Evolutionary conservation across 2,113 vertebrate species (phyloP).

Genomic region (Sinocyclocheilus anshuiensis): DNA sequence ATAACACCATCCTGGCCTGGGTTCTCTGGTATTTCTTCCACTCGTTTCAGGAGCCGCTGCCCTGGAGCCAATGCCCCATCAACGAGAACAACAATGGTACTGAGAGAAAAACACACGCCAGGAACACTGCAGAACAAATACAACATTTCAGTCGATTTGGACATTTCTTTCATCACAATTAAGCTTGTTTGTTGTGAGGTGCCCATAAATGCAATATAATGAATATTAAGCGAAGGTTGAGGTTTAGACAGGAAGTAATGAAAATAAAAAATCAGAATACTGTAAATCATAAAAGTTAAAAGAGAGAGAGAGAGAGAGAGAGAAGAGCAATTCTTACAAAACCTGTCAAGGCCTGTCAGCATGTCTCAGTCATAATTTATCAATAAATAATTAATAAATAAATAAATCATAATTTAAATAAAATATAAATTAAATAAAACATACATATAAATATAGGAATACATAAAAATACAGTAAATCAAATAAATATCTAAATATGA

Average conservation of each 20-base stretch:
- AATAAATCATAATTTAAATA: not conserved
- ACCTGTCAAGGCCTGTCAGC: not conserved
- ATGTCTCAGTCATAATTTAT: too few relatives aligned
- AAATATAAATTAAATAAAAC: not conserved
- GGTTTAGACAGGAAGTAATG: not conserved
- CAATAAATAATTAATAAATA: not conserved
- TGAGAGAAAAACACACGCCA: not conserved
- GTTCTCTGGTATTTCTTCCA: constrained; percentile 91
- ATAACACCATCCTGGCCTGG: constrained; percentile 86
- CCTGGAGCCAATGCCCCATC: constrained; percentile 82
- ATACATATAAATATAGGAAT: too few relatives aligned
- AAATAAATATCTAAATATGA: not conserved
- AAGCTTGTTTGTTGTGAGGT: too few relatives aligned
- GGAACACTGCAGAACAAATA: constrained; percentile 6
- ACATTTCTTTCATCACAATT: too few relatives aligned
- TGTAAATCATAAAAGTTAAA: too few relatives aligned
- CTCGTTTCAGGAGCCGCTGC: constrained; percentile 87
- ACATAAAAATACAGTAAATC: too few relatives aligned
- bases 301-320: too few relatives aligned
- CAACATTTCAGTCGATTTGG: not conserved
- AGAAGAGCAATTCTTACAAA: not conserved
- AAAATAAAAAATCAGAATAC: not conserved
- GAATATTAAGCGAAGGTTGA: not conserved
- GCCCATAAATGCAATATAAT: not conserved
- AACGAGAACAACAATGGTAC: constrained; percentile 53